Evolutionary conservation across 2,888 invertebrate species (phyloP).

Genomic region (Xestoiulus laeticollis): DNA sequence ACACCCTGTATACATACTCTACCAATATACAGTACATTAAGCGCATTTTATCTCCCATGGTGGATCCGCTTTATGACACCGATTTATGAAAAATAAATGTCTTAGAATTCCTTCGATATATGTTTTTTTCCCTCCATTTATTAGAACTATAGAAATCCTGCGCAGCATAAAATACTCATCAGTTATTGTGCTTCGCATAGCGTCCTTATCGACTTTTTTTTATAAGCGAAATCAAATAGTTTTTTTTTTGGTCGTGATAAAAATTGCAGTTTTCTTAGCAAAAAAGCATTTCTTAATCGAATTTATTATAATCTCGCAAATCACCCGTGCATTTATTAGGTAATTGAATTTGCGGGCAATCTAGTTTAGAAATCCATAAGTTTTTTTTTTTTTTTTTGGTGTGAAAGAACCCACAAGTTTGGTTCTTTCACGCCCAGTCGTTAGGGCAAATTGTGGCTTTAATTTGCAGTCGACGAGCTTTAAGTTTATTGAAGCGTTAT

Average conservation of each 20-base stretch:
- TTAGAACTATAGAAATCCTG: background rate
- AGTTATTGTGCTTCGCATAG: background rate
- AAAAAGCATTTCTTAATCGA: background rate
- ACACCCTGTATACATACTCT: background rate
- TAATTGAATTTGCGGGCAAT: constrained; percentile 22
- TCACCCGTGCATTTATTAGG: background rate
- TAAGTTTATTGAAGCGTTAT: background rate
- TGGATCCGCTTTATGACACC: background rate
- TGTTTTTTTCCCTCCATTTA: background rate
- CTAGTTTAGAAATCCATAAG: background rate
- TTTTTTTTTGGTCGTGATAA: background rate
- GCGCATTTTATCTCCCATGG: background rate
- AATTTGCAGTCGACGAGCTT: background rate
- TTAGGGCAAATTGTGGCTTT: background rate
- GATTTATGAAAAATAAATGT: constrained; percentile 34
- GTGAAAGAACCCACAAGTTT: background rate
- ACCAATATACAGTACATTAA: background rate
- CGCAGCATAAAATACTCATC: background rate
- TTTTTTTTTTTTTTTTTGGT: background rate
- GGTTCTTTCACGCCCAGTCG: background rate
- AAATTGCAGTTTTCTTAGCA: constrained; percentile 3
- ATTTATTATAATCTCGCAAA: constrained; percentile 21
- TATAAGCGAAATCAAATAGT: background rate
- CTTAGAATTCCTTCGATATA: background rate
- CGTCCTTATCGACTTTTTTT: constrained; percentile 11